Conservation (phyloP, 1,140 invertebrate species). For the Periplaneta americana region DNA sequence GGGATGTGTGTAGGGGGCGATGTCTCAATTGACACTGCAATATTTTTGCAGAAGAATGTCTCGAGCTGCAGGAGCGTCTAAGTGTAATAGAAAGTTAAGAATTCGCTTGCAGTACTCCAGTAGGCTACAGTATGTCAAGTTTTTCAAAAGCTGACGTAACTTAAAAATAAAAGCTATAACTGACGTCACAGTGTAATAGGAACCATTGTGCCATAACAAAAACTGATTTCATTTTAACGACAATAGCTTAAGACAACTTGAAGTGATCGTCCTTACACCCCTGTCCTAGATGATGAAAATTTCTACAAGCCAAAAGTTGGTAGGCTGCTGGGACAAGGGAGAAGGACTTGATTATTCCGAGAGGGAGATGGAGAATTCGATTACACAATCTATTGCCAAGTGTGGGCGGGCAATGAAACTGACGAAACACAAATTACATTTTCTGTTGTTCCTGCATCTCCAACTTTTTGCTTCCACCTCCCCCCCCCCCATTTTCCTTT, state of each 20-base stretch:
- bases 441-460: not conserved
- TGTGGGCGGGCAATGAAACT: not conserved
- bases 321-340: not conserved
- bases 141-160: too few species aligned
- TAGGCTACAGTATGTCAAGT: too few species aligned
- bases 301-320: not conserved
- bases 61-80: too few species aligned
- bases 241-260: not conserved
- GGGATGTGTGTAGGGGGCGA: too few species aligned
- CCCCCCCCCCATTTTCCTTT: not conserved
- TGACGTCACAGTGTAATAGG: too few species aligned
- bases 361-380: not conserved
- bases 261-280: not conserved
- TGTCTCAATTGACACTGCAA: too few species aligned
- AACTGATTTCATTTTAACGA: too few species aligned
- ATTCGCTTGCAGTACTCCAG: too few species aligned
- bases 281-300: not conserved
- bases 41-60: too few species aligned
- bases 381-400: not conserved
- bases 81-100: too few species aligned
- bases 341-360: not conserved
- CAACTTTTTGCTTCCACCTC: not conserved
- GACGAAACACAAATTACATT: not conserved
- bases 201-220: too few species aligned
- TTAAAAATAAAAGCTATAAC: too few species aligned